These are phyloP conservation scores for Microctonus brassicae DNA, from an alignment of 2,888 invertebrate species.

Conservation along the genomic window DNA sequence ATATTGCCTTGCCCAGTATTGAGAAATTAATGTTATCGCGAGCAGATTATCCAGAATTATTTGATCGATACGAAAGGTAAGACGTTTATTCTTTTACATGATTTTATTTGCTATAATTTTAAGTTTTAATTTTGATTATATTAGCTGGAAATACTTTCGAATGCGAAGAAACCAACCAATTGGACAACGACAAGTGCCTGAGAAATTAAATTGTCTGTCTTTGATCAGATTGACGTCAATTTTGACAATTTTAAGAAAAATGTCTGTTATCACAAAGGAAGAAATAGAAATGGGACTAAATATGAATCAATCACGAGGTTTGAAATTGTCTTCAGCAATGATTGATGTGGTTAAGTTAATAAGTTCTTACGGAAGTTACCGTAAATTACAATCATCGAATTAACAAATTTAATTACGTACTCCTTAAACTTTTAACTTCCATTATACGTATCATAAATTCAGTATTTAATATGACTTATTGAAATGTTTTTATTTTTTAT, in stretches of 20 bases:
- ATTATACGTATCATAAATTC: too few relatives aligned
- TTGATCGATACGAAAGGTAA: slow-evolving; percentile 27
- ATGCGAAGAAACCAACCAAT: background rate
- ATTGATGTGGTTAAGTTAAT: background rate
- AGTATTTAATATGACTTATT: too few relatives aligned
- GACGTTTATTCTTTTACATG: background rate
- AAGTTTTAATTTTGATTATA: background rate
- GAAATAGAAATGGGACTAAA: background rate
- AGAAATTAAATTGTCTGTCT: background rate
- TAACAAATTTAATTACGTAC: background rate
- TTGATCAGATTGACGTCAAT: background rate
- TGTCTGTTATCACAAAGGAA: background rate
- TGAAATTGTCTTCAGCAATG: background rate
- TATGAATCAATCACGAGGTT: too few relatives aligned
- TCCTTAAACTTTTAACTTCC: background rate
- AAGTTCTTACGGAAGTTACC: background rate
- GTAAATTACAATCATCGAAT: background rate
- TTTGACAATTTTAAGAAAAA: background rate
- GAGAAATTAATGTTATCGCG: slow-evolving; percentile 44
- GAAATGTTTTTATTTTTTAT: too few relatives aligned
- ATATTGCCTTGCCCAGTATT: slow-evolving; percentile 30
- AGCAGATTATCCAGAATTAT: slow-evolving; percentile 42
- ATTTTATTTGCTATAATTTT: background rate
- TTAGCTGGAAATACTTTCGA: background rate
- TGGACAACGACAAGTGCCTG: background rate